These are phyloP conservation scores for Toxotes lorentzi DNA, from an alignment of 2,797 vertebrate species.

Conservation along the genomic window DNA sequence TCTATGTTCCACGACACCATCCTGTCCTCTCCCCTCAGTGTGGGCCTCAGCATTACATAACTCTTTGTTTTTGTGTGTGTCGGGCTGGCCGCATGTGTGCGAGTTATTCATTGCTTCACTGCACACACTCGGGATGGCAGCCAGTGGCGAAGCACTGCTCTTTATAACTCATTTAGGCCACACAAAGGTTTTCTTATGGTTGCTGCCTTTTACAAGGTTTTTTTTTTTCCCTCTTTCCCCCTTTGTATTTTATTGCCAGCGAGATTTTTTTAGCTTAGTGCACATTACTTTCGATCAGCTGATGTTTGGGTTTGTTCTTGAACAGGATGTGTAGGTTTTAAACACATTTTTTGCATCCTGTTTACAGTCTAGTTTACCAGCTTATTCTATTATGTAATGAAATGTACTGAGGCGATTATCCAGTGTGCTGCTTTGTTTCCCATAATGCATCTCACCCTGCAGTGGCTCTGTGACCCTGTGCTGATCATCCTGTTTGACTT, in stretches of 20 bases:
- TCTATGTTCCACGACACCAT: constrained; percentile 60
- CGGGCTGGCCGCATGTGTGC: constrained; percentile 64
- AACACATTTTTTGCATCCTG: constrained; percentile 40
- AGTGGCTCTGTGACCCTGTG: constrained; percentile 31
- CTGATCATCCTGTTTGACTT: constrained; percentile 62
- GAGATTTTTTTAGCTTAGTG: constrained; percentile 42
- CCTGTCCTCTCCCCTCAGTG: constrained; percentile 72
- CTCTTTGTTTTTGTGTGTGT: constrained; percentile 77
- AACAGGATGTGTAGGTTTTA: constrained; percentile 38
- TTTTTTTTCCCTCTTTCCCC: neutral
- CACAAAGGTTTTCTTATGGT: constrained; percentile 65
- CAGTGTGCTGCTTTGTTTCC: constrained; percentile 53
- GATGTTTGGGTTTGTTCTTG: constrained; percentile 47
- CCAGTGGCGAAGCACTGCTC: constrained; percentile 64
- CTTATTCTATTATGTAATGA: constrained; percentile 74
- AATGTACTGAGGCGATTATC: constrained; percentile 68
- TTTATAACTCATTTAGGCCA: constrained; percentile 70
- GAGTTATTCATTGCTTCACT: constrained; percentile 75
- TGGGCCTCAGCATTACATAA: constrained; percentile 83
- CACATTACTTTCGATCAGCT: constrained; percentile 53
- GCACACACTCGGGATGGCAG: constrained; percentile 69
- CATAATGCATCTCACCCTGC: constrained; percentile 61
- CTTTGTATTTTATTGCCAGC: constrained; percentile 34
- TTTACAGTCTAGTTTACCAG: constrained; percentile 65
- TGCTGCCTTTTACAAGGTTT: constrained; percentile 23